A percentile compares a stretch with the other conserved stretches of the same genome.
phyloP scores from a whole-genome alignment of 2,888 invertebrate species.

The Dyspetes luteomarginatus region DNA sequence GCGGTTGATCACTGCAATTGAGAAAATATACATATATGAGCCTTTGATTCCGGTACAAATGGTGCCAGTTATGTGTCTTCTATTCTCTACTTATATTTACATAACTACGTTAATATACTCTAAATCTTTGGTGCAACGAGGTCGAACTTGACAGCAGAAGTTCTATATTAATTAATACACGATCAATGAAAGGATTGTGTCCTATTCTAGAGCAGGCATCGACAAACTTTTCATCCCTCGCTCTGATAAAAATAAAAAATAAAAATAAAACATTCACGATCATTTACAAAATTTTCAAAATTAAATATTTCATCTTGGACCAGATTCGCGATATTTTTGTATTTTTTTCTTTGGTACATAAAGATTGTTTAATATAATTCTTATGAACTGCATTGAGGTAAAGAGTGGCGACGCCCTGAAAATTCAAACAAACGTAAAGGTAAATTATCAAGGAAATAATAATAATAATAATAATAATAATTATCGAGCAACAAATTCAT shows the following conservation, averaged over 20 bases:
- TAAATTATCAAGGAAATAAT: constrained; percentile 28
- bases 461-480: too few species aligned
- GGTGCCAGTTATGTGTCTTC: neutral
- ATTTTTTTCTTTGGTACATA: neutral
- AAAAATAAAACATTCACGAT: constrained; percentile 13
- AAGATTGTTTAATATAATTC: neutral
- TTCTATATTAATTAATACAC: constrained; percentile 52
- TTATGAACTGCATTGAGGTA: constrained; percentile 18
- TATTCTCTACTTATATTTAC: constrained; percentile 38
- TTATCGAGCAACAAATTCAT: constrained; percentile 11
- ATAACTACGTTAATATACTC: constrained; percentile 33
- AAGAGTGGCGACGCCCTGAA: constrained; percentile 50
- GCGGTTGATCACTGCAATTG: constrained; percentile 84
- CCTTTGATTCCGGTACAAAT: constrained; percentile 44
- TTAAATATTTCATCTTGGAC: neutral
- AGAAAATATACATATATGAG: constrained; percentile 65
- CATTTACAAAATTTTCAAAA: neutral
- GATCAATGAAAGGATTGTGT: constrained; percentile 39
- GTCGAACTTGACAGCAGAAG: constrained; percentile 50
- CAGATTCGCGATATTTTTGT: constrained; percentile 5
- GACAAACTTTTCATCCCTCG: constrained; percentile 56
- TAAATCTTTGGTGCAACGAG: constrained; percentile 61
- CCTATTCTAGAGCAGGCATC: constrained; percentile 58
- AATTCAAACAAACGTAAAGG: constrained; percentile 26
- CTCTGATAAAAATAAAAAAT: constrained; percentile 12